Base-by-base conservation (phyloP, 2,888 invertebrate species). In the Erebia epiphron region DNA sequence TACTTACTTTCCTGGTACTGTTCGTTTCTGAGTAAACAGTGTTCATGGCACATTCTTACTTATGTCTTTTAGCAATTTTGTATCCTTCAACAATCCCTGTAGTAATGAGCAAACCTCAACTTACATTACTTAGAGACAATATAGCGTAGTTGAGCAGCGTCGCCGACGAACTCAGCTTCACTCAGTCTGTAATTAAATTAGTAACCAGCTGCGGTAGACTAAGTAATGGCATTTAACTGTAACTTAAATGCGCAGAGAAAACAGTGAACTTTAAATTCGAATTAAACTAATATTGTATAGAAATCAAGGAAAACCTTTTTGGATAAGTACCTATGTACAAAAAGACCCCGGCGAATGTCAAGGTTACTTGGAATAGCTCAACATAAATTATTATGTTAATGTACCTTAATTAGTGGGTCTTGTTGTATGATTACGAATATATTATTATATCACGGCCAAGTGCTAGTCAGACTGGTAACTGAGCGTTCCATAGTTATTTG, bases 171-270 rank as follows among this genome's bases (percentile, higher is more conserved):
- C 66, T 66, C 43, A 56, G 46, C 56, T 57, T 57, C 57, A 26
- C 66, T 66, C 18, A 46, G 57, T 66, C 43, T 46, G 43, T 57
- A 66, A 66, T 66, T 46, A 43, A 66, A 57, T 66, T 66, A 57
- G 66, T 21, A 21, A 57, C 66, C 57, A 66, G 46, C 50, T 66
- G 56, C 66, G 56, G 56, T 57, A 46, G 56, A 66, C 66, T 66
- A 46, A 21, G 66, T 56, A 66, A 66, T 66, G 57, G 43, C 21
- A 46, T 54, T 65, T 18, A 65, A 65, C 43, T 61, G 10, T 61
- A 61, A 61, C 61, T 61, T 61, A 7, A 61, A 61, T 16, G 18
- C 43, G 43, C 11, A 61, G 61, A 61, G 43, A 61, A 61, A 61
- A 61, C 61, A 61, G 16, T 18, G 16, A 16, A 61, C 11, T 16